These are phyloP conservation scores for Danio kyathit DNA, from an alignment of 2,797 vertebrate species.

Conservation along the genomic window DNA sequence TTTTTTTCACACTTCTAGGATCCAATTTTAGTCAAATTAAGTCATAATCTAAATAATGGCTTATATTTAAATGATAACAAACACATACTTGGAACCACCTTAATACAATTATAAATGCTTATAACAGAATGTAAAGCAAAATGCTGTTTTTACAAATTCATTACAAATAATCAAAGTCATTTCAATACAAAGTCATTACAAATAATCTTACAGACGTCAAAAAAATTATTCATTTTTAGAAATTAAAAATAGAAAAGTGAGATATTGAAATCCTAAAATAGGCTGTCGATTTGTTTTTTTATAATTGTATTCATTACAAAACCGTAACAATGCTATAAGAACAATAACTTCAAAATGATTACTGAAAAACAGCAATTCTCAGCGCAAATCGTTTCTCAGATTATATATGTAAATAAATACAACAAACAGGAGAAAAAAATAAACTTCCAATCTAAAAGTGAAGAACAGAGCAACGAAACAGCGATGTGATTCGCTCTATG, in stretches of 20 bases:
- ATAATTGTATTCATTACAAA: background rate
- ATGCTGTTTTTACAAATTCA: too few relatives aligned
- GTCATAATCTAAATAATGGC: background rate
- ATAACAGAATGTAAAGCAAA: background rate
- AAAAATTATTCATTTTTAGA: background rate
- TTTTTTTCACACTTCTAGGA: background rate
- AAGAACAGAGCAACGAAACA: conserved; percentile 61
- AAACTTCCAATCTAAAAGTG: conserved; percentile 50
- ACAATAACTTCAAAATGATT: background rate
- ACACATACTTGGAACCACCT: background rate
- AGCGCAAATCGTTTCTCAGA: conserved; percentile 50
- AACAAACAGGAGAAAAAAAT: conserved; percentile 46
- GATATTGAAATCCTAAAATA: background rate
- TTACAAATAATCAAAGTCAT: background rate
- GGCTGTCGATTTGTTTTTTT: background rate
- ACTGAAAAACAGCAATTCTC: conserved; percentile 32
- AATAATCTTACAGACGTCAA: background rate
- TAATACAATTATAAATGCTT: background rate
- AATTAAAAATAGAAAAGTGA: background rate
- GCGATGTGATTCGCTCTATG: conserved; percentile 77
- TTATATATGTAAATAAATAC: conserved; percentile 49
- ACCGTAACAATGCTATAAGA: conserved; percentile 4
- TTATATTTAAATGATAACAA: background rate
- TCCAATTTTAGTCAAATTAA: background rate
- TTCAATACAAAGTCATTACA: background rate